Base-by-base conservation (phyloP, 2,888 invertebrate species). In the Acronicta aceris region DNA sequence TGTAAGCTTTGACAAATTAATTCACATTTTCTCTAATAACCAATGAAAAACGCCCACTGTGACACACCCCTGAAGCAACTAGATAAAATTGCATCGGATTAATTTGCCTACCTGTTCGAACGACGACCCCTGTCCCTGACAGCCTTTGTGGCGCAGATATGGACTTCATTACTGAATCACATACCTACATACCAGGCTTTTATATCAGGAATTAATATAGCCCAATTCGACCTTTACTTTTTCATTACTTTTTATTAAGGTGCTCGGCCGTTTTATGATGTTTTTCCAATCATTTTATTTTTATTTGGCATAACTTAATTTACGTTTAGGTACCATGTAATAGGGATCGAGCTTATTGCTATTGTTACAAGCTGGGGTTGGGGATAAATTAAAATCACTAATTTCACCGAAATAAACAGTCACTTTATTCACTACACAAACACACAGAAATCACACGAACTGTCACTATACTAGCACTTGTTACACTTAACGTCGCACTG, bases 41-140 rank as follows among this genome's bases (percentile, higher is more conserved):
- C 12, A 33, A 1, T 2, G 10, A 12, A 46, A 53, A 68, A 64
- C 33, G 36, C 3, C 75, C 81, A 84, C 59, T 87, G 79, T 81
- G 51, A 63, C 59, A 55, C 41, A 51, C 63, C 61, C 70, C 56
- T 21, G 51, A 61, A 64, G 74, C 71, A 83, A 82, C 84, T 88
- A 87, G 84, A 89, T 88, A 86, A 90, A 87, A 89, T 86, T 86
- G 89, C 88, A 87, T 87, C 76, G 86, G 85, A 89, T 91, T 91
- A 91, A 92, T 91, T 89, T 77, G 76, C 78, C 74, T 88, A 90
- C 89, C 89, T 89, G 86, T 81, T 83, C 81, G 71, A 76, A 70
- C 63, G 69, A 68, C 42, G 61, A 59, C 85, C 72, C 76, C 84
- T 93, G 93, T 58, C 71, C 52, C 71, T 89, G 93, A 91, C 93